Evolutionary conservation across 2,888 invertebrate species (phyloP), one percentile per base, ranked within the genome.

Genomic region (Chesias legatella): DNA sequence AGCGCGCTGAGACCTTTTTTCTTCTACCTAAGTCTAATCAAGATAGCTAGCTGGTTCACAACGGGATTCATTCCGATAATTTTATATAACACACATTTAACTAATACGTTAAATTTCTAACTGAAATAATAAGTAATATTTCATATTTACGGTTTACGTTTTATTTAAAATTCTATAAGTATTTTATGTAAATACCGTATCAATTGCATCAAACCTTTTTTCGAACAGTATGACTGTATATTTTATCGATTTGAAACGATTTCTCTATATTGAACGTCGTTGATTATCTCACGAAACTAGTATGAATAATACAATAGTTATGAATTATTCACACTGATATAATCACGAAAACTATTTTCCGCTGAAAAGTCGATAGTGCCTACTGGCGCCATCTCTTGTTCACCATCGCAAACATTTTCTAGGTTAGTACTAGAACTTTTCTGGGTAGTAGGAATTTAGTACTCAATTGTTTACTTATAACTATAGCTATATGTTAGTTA

Each of bases 381-480:
- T 7, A 28, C 27, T 38, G 38, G 20, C 53, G 53, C 53, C 53
- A 51, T 53, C 53, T 53, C 6, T 40, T 40, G 39, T 38, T 27
- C 21, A 10, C 17, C 22, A 1, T 0, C 4, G 27, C 10, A 43
- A 51, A 13, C 33, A 22, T 10, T 6, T 45, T 44, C 24, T 33
- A 25, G 29, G 10, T 26, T 27, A 41, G 25, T 33, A 43, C 36
- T 28, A 29, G 10, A 10, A n/a, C 21, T n/a, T 13, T 35, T 28
- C n/a, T 17, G 13, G 13, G 13, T 17, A 17, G 2, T 17, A 17
- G 5, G 5, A n/a, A n/a, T n/a, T n/a, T 22, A 35, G 28, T 28
- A 28, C 27, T 41, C 31, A n/a, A 35, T 29, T 45, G 32, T 44
- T 47, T 51, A 44, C 33, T 17, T 41, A 11, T 29, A 24, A 8